Evolutionary conservation across 2,113 vertebrate species (phyloP).

Genomic region (Struthidea cinerea): DNA sequence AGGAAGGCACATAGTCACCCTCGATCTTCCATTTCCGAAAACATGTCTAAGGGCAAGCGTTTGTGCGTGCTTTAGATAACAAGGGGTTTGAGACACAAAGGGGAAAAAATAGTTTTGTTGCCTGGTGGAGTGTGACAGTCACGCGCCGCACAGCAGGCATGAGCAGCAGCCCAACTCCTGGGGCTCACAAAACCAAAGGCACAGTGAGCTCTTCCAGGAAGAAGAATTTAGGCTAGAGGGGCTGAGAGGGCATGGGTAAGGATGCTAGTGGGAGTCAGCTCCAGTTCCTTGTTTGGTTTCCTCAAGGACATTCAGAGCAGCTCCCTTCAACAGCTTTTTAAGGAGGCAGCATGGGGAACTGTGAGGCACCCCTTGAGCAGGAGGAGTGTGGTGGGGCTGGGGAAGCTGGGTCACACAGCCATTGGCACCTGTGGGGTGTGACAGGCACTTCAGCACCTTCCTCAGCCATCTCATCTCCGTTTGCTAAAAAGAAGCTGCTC

Average conservation of each 20-base stretch:
- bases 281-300: not conserved
- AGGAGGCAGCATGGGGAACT: not conserved
- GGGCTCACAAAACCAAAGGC: not conserved
- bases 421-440: accelerated
- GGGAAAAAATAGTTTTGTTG: not conserved
- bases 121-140: not conserved
- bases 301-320: not conserved
- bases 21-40: not conserved
- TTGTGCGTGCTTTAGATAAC: not conserved
- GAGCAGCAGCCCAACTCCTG: not conserved
- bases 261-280: not conserved
- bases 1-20: not conserved
- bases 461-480: not conserved
- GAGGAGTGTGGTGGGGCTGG: accelerated
- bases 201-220: not conserved
- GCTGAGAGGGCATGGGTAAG: accelerated
- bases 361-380: accelerated
- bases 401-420: not conserved
- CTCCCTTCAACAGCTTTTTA: not conserved
- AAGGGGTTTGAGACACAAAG: slow-evolving; percentile 9
- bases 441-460: not conserved
- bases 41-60: not conserved
- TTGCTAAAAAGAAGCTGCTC: not conserved
- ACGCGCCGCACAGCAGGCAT: accelerated
- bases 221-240: not conserved